A percentile compares a stretch with the other conserved stretches of the same genome.
Conservation (phyloP, 2,797 vertebrate genomes). For the Trachurus trachurus region DNA sequence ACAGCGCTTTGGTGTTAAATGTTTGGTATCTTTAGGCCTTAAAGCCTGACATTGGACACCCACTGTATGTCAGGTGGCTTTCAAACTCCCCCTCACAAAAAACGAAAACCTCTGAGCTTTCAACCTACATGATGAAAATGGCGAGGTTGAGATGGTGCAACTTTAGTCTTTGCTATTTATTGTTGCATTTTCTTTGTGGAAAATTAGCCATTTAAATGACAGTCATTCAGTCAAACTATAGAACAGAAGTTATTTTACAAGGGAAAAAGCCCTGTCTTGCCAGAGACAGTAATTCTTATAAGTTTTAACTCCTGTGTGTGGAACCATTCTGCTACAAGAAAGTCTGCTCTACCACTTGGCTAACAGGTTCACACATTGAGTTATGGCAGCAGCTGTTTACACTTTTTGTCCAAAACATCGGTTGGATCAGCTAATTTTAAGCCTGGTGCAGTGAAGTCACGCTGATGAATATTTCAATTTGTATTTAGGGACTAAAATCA, state of each 20-base stretch:
- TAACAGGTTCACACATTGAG: slow-evolving; percentile 25
- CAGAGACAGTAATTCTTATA: slow-evolving; percentile 4
- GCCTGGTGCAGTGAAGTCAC: slow-evolving; percentile 19
- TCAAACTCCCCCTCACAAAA: too few species aligned
- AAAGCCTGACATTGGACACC: too few species aligned
- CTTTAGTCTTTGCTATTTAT: too few species aligned
- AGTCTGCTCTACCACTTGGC: slow-evolving; percentile 2
- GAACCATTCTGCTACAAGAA: slow-evolving; percentile 11
- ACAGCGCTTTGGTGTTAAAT: slow-evolving; percentile 15
- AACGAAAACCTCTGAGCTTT: too few species aligned
- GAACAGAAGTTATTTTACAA: too few species aligned
- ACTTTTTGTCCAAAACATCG: slow-evolving; percentile 26
- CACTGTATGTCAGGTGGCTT: too few species aligned
- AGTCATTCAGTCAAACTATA: slow-evolving; percentile 15
- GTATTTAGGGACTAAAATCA: slow-evolving; percentile 57
- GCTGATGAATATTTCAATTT: slow-evolving; percentile 67
- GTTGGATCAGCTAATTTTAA: slow-evolving; percentile 55
- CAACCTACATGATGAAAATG: too few species aligned
- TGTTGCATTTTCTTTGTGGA: too few species aligned
- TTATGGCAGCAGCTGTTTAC: slow-evolving; percentile 43
- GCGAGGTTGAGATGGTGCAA: too few species aligned
- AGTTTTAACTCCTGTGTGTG: background rate
- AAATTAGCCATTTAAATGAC: too few species aligned
- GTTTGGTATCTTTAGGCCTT: background rate
- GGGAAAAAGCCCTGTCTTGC: background rate